These are phyloP conservation scores for Mesorhabditis belari DNA, from an alignment of 2,888 invertebrate species.

Conservation along the genomic window DNA sequence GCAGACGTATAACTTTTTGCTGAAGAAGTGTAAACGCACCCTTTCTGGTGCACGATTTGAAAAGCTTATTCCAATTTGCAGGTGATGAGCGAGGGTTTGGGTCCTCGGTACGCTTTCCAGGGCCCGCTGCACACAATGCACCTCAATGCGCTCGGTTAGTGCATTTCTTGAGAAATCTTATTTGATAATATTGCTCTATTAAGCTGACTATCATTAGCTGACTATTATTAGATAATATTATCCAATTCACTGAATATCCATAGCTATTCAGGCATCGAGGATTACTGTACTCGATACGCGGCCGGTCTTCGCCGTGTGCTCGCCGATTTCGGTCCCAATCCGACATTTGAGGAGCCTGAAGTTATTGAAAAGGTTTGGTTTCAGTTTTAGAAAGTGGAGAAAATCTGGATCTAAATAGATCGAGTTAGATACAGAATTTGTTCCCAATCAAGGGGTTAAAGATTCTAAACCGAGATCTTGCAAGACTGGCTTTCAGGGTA, in stretches of 20 bases:
- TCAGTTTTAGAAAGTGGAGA: constrained; percentile 6
- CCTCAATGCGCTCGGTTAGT: constrained; percentile 78
- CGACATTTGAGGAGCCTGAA: constrained; percentile 22
- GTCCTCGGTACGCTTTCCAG: constrained; percentile 88
- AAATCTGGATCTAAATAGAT: no score
- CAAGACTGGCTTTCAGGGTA: no score
- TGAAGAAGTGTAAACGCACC: neutral
- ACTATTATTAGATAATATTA: no score
- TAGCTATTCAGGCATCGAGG: constrained; percentile 18
- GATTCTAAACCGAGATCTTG: no score
- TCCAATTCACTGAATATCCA: no score
- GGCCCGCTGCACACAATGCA: constrained; percentile 89
- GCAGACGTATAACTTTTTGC: neutral
- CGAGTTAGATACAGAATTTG: no score
- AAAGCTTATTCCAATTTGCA: constrained; percentile 1
- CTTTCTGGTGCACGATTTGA: neutral
- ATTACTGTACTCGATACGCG: constrained; percentile 26
- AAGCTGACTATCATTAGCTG: no score
- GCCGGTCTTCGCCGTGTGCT: constrained; percentile 17
- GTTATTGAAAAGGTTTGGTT: constrained; percentile 18
- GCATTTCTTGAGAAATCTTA: no score
- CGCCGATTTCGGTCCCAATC: constrained; percentile 22
- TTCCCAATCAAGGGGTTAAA: no score
- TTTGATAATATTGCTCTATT: no score
- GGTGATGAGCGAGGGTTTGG: constrained; percentile 60